These are phyloP conservation scores for Mormyrus iriodes DNA, from an alignment of 2,113 vertebrate species.

Conservation along the genomic window DNA sequence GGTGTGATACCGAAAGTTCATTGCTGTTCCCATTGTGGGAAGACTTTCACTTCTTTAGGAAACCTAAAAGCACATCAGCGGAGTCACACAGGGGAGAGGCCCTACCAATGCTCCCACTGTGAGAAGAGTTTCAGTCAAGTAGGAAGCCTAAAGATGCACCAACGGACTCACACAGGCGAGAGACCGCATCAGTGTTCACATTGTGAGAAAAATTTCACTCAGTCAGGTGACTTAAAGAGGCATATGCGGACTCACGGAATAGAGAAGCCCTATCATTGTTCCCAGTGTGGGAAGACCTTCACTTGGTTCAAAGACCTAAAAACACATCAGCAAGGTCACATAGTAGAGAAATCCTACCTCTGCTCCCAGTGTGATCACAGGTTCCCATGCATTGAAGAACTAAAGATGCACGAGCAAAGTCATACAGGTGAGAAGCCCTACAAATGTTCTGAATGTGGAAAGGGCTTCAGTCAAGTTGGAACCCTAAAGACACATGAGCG, in stretches of 20 bases:
- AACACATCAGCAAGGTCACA: background rate
- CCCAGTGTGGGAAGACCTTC: background rate
- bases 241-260: background rate
- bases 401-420: background rate
- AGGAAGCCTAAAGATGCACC: background rate
- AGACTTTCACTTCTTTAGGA: background rate
- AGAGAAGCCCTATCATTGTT: background rate
- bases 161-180: background rate
- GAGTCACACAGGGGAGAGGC: background rate
- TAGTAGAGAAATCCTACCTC: background rate
- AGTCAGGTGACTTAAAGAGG: background rate
- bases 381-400: background rate
- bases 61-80: background rate
- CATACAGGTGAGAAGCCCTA: background rate
- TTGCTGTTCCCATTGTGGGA: background rate
- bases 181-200: background rate
- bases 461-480: background rate
- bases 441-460: background rate
- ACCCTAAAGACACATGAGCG: background rate
- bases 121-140: background rate
- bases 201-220: background rate
- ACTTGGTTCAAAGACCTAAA: background rate
- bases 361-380: background rate
- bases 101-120: background rate
- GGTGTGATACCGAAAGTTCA: background rate